A percentile compares a stretch with the other conserved stretches of the same genome.
These are phyloP conservation scores for Tachystola acroxantha DNA, from an alignment of 2,888 invertebrate species.

Conservation along the genomic window DNA sequence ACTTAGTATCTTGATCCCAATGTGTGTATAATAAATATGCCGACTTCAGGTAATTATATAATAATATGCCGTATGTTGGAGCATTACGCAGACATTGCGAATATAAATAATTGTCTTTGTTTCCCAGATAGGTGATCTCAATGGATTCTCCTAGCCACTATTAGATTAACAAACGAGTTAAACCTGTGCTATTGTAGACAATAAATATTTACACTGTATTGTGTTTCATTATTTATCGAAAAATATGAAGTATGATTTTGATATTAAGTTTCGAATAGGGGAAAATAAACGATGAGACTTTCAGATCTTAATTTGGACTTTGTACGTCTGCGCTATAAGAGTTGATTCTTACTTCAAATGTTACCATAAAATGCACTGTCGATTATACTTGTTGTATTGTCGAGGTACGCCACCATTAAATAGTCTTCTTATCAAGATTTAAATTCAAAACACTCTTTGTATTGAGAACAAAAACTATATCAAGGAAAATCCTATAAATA, in stretches of 20 bases:
- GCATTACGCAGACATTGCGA: constrained; percentile 1
- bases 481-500: constrained; percentile 29
- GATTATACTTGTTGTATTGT: no score
- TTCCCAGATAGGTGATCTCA: constrained; percentile 3
- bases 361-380: no score
- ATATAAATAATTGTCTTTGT: constrained; percentile 4
- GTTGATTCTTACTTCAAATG: no score
- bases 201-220: constrained; percentile 9
- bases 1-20: no score
- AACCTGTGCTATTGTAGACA: background rate
- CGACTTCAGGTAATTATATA: constrained; percentile 1
- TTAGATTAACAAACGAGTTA: constrained; percentile 17
- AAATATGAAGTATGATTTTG: no score
- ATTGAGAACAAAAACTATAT: constrained; percentile 5
- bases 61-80: background rate
- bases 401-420: no score
- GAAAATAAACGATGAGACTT: no score
- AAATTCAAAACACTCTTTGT: background rate
- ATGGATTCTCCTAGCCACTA: constrained; percentile 13
- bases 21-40: background rate
- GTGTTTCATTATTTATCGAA: constrained; percentile 7
- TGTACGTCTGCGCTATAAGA: no score
- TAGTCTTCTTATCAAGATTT: no score
- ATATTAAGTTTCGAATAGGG: no score
- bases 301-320: no score